Percentiles rank a stretch among this genome's conserved stretches.
Evolutionary conservation across 2,113 vertebrate species (phyloP).

Genomic region (Balaenoptera acutorostrata): DNA sequence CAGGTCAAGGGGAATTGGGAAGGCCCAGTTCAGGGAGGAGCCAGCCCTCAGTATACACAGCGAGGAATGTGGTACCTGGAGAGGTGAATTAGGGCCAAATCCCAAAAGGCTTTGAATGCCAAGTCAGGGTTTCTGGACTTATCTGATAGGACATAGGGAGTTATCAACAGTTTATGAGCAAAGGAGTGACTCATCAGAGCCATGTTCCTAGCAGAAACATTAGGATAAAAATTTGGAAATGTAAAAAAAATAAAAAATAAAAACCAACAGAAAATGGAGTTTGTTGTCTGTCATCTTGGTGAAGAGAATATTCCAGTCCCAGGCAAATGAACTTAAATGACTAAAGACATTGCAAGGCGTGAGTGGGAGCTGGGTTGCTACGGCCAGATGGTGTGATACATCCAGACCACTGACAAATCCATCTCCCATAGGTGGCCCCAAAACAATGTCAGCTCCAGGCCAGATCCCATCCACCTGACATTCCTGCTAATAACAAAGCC

Average conservation of each 20-base stretch:
- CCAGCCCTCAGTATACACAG: neutral
- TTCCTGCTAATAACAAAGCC: constrained; percentile 80
- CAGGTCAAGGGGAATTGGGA: neutral
- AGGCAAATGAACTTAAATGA: constrained; percentile 26
- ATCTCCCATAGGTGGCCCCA: constrained; percentile 57
- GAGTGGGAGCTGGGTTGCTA: neutral
- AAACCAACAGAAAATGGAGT: neutral
- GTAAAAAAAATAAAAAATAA: neutral
- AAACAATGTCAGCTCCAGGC: constrained; percentile 75
- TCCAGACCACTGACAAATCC: constrained; percentile 40
- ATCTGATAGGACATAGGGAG: neutral
- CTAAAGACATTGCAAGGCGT: neutral
- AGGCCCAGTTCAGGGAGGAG: neutral
- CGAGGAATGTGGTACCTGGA: neutral
- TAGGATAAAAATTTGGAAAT: neutral
- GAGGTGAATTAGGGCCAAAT: neutral
- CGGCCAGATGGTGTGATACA: neutral
- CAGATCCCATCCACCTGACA: constrained; percentile 82
- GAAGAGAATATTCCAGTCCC: neutral
- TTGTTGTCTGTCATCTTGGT: neutral
- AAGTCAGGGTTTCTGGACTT: neutral
- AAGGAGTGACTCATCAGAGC: neutral
- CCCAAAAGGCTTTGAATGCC: neutral
- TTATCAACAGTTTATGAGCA: neutral
- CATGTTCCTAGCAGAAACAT: neutral